Percentiles rank a stretch among this genome's conserved stretches.
These are phyloP conservation scores for Vidua chalybeata DNA, from an alignment of 2,113 vertebrate species.

Conservation along the genomic window DNA sequence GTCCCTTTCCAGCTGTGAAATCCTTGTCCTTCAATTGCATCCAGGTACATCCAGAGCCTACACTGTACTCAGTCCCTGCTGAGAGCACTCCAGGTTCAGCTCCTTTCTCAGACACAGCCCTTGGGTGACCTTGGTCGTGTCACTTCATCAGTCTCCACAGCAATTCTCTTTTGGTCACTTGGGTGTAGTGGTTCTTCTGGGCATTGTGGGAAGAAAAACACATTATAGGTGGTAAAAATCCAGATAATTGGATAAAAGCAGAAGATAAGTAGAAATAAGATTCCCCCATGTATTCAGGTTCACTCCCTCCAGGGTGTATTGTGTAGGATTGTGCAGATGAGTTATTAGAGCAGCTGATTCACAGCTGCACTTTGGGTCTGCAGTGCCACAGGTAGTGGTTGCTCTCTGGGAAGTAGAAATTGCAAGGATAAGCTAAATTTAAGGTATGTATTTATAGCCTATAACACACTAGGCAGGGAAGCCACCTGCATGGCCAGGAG, in stretches of 20 bases:
- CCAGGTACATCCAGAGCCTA: not conserved
- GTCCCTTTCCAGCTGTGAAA: not conserved
- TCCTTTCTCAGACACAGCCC: not conserved
- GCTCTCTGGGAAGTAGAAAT: not conserved
- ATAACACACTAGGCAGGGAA: not conserved
- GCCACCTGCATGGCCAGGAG: not conserved
- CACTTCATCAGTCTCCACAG: not conserved
- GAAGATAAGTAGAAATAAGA: not conserved
- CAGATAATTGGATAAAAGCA: constrained; percentile 23
- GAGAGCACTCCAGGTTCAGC: not conserved
- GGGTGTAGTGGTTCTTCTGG: not conserved
- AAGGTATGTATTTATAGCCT: not conserved
- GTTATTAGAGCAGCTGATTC: not conserved
- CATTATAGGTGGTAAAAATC: constrained; percentile 1
- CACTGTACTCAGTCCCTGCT: not conserved
- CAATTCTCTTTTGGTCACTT: not conserved
- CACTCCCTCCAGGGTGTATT: not conserved
- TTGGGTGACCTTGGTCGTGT: not conserved
- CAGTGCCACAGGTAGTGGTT: not conserved
- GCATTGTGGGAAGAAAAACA: not conserved
- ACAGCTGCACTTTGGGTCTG: not conserved
- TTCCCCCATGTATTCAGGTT: not conserved
- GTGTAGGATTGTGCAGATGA: not conserved
- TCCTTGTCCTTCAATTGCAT: not conserved
- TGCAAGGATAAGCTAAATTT: not conserved